These are phyloP conservation scores for Aphaenogaster floridana DNA, from an alignment of 1,140 invertebrate genomes.

Conservation along the genomic window DNA sequence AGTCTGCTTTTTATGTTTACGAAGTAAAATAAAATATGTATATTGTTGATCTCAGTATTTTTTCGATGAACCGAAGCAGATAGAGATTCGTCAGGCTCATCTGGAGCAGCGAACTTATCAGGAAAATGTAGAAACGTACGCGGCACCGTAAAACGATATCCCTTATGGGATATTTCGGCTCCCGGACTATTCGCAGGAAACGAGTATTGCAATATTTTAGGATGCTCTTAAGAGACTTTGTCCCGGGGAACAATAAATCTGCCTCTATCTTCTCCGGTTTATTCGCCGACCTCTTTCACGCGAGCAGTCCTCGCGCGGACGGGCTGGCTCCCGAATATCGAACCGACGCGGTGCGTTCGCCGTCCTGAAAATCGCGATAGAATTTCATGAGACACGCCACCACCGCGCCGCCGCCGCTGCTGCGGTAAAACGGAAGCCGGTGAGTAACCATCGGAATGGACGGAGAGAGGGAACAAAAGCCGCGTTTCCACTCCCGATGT, in stretches of 20 bases:
- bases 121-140: constrained; percentile 39
- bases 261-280: constrained; percentile 68
- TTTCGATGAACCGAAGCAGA: background rate
- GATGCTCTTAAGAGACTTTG: constrained; percentile 68
- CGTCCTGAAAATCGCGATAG: constrained; percentile 69
- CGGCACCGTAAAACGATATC: constrained; percentile 44
- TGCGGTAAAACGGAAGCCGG: constrained; percentile 48
- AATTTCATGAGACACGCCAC: constrained; percentile 67
- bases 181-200: constrained; percentile 51
- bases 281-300: constrained; percentile 74
- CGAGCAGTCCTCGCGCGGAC: constrained; percentile 57
- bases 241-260: constrained; percentile 68
- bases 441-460: constrained; percentile 23
- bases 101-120: constrained; percentile 10
- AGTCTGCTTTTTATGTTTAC: background rate
- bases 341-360: constrained; percentile 41
- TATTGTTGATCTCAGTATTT: background rate
- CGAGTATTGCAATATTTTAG: constrained; percentile 64
- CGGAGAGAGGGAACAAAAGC: constrained; percentile 71
- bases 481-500: constrained; percentile 80
- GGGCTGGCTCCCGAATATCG: constrained; percentile 60
- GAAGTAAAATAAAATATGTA: background rate
- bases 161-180: constrained; percentile 49
- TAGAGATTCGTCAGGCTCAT: constrained; percentile 13
- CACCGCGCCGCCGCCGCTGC: background rate